These are phyloP conservation scores for Hydrotaea diabolus DNA, from an alignment of 2,888 invertebrate genomes.

Conservation along the genomic window DNA sequence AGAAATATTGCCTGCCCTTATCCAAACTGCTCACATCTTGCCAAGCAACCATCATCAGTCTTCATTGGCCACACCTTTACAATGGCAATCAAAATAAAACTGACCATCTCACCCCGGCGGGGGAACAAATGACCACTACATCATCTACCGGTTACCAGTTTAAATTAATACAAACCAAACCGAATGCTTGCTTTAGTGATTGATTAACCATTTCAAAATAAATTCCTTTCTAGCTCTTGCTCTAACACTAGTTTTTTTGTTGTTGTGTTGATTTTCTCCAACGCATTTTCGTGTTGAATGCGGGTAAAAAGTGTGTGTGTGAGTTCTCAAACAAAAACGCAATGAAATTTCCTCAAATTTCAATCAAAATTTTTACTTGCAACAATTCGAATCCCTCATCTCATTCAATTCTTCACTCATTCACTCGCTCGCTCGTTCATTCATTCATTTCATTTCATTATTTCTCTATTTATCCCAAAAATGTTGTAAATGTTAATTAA, in stretches of 20 bases:
- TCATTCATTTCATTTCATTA: slow-evolving; percentile 15
- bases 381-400: slow-evolving; percentile 9
- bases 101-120: background rate
- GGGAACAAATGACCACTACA: slow-evolving; percentile 15
- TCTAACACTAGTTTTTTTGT: too few species aligned
- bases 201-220: slow-evolving; percentile 34
- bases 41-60: background rate
- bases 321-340: background rate
- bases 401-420: background rate
- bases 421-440: background rate
- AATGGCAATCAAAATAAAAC: background rate
- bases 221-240: background rate
- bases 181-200: background rate
- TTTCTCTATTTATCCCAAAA: slow-evolving; percentile 40
- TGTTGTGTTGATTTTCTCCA: background rate
- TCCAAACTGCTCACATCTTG: background rate
- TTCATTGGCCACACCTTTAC: slow-evolving; percentile 4
- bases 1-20: background rate
- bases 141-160: background rate
- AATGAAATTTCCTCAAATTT: slow-evolving; percentile 37
- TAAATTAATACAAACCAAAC: slow-evolving; percentile 18
- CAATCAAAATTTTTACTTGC: slow-evolving; percentile 34
- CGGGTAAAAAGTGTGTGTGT: background rate
- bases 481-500: slow-evolving; percentile 42
- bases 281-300: slow-evolving; percentile 5